Conservation (phyloP, 2,888 invertebrate species). For the Phoenoteleia sp. region DNA sequence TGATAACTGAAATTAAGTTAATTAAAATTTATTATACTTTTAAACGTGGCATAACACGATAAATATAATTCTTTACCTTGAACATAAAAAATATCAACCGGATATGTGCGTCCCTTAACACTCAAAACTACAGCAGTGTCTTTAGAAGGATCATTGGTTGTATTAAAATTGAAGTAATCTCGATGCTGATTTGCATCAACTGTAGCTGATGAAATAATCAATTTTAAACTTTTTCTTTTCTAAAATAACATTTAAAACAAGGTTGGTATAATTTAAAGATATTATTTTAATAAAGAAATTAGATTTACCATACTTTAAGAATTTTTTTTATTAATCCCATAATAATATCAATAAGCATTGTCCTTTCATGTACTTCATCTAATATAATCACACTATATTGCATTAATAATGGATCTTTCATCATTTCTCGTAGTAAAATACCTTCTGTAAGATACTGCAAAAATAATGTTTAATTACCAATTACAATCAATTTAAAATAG, state of each 20-base stretch:
- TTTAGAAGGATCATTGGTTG: constrained; percentile 86
- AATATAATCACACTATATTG: constrained; percentile 96
- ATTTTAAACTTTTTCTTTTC: constrained; percentile 93
- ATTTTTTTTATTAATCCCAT: constrained; percentile 98
- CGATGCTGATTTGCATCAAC: constrained; percentile 96
- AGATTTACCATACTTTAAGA: constrained; percentile 88
- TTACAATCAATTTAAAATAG: too few species aligned
- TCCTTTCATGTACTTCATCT: constrained; percentile 98
- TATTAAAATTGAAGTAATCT: constrained; percentile 91
- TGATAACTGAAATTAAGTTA: neutral
- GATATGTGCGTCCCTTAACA: constrained; percentile 95
- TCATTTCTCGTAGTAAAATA: constrained; percentile 97
- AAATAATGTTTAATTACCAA: constrained; percentile 45
- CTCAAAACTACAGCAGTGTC: constrained; percentile 94
- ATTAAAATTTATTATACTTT: neutral
- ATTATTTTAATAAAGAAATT: neutral
- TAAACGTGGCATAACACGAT: too few species aligned
- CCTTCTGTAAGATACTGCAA: constrained; percentile 98
- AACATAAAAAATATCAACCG: constrained; percentile 94
- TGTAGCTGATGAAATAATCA: constrained; percentile 98
- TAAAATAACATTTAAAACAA: constrained; percentile 81
- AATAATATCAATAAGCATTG: constrained; percentile 96
- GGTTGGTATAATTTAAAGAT: too few species aligned
- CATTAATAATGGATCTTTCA: constrained; percentile 96
- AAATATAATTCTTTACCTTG: constrained; percentile 88